Base-by-base conservation (phyloP, 2,797 vertebrate genomes). In the Poecilia wingei region DNA sequence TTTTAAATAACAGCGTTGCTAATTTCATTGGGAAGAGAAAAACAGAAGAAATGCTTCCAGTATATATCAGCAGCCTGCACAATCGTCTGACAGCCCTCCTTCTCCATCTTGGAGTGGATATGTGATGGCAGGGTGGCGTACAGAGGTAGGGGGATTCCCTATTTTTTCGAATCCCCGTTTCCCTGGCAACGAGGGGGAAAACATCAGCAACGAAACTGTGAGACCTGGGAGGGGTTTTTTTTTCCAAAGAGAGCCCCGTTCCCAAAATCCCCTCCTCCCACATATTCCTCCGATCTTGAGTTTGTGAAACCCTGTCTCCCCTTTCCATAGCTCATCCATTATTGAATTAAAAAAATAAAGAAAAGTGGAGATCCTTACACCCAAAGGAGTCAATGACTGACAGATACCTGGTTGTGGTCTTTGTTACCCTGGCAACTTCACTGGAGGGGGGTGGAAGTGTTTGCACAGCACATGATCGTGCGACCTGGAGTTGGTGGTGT, bases 401-500 rank as follows among this genome's bases (percentile, higher is more conserved):
- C 25, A 3, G 74, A 57, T 57, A 86, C 86, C 91, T 80, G 90
- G 86, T 89, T 92, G 86, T 94, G 88, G 91, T 90, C 83, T 66
- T 51, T 75, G 92, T 93, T 84, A 5, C 89, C 78, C 13, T 75
- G 80, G 85, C 79, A 84, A 92, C 91, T 16, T 43, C 8, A 85
- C 82, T 85, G 76, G 39, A 86, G 88, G 84, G 86, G 87, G 75
- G 86, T 69, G 55, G 18, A 16, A 46, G 83, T 95, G 87, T 96
- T 96, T 95, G 92, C 91, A 92, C 68, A 93, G 83, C 90, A 84
- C 93, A 95, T 84, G 84, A 87, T 86, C 91, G 90, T 95, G 94
- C 85, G 93, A 95, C 86, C 90, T 83, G 87, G 91, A 89, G 83
- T 75, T 55, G 79, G 75, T 79, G 84, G 86, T 78, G 86, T 68